Evolutionary conservation across 2,113 vertebrate species (phyloP).

Genomic region (Ictalurus furcatus): DNA sequence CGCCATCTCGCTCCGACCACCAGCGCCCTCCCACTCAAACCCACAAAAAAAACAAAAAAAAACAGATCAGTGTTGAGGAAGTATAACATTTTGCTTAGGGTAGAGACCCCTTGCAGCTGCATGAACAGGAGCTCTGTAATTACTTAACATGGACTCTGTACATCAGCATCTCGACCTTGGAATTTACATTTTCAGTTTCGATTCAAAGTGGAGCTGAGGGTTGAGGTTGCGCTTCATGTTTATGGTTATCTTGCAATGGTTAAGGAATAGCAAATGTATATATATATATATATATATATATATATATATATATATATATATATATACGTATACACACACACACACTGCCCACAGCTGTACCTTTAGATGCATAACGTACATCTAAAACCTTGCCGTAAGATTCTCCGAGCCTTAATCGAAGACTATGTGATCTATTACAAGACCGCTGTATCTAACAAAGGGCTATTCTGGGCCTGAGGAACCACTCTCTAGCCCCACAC

Average conservation of each 20-base stretch:
- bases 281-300: background rate
- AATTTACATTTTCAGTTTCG: slow-evolving; percentile 7
- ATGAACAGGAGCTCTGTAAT: slow-evolving; percentile 3
- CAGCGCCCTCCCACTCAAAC: slow-evolving; percentile 55
- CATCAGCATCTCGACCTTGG: background rate
- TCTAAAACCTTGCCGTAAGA: slow-evolving; percentile 19
- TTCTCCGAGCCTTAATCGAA: slow-evolving; percentile 48
- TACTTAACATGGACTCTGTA: background rate
- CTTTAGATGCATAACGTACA: slow-evolving; percentile 12
- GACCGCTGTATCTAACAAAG: slow-evolving; percentile 47
- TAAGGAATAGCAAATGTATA: background rate
- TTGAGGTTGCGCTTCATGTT: background rate
- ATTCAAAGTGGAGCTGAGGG: slow-evolving; percentile 4
- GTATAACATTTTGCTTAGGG: slow-evolving; percentile 25
- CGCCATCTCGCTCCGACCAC: slow-evolving; percentile 60
- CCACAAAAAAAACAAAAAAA: slow-evolving; percentile 14
- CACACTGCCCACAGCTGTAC: background rate
- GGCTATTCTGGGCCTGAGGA: slow-evolving; percentile 49
- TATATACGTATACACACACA: background rate
- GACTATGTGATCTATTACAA: slow-evolving; percentile 54
- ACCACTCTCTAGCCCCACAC: slow-evolving; percentile 48
- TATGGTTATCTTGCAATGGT: background rate
- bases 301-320: background rate
- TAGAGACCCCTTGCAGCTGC: background rate
- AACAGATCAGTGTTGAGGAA: slow-evolving; percentile 42